Evolutionary conservation across 2,113 vertebrate species (phyloP).

Genomic region (Ovis canadensis): DNA sequence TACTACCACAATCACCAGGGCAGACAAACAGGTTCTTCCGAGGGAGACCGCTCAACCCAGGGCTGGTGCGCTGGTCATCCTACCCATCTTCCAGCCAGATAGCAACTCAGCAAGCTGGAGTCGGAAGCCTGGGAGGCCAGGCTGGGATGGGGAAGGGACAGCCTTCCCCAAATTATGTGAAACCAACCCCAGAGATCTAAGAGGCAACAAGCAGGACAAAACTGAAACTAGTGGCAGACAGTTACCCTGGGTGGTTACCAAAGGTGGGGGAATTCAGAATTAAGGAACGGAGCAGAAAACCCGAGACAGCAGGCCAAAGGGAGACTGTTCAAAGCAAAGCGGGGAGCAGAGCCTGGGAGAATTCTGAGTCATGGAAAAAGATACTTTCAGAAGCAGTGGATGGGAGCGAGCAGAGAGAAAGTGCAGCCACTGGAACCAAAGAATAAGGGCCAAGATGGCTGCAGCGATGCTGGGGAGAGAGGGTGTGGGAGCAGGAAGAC

Average conservation of each 20-base stretch:
- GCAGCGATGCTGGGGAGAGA: fast-evolving
- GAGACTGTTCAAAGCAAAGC: background rate
- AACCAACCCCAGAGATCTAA: background rate
- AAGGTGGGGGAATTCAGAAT: background rate
- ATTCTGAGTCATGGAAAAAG: background rate
- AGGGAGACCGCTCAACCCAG: background rate
- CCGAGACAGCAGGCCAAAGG: background rate
- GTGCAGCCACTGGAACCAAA: background rate
- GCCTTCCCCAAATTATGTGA: background rate
- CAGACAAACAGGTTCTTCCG: background rate
- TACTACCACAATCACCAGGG: too few relatives aligned
- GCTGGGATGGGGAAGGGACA: background rate
- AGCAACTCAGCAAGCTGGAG: background rate
- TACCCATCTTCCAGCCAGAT: background rate
- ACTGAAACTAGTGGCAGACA: background rate
- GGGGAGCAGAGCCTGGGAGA: background rate
- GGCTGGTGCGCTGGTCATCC: background rate
- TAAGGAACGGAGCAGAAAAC: background rate
- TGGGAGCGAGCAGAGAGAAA: background rate
- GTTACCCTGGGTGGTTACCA: background rate
- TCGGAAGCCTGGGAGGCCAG: background rate
- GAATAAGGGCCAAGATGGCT: background rate
- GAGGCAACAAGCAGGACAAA: background rate
- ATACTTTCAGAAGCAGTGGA: background rate
- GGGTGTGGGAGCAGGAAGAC: fast-evolving